Base-by-base conservation (phyloP, 2,797 vertebrate species). In the Bucorvus abyssinicus region DNA sequence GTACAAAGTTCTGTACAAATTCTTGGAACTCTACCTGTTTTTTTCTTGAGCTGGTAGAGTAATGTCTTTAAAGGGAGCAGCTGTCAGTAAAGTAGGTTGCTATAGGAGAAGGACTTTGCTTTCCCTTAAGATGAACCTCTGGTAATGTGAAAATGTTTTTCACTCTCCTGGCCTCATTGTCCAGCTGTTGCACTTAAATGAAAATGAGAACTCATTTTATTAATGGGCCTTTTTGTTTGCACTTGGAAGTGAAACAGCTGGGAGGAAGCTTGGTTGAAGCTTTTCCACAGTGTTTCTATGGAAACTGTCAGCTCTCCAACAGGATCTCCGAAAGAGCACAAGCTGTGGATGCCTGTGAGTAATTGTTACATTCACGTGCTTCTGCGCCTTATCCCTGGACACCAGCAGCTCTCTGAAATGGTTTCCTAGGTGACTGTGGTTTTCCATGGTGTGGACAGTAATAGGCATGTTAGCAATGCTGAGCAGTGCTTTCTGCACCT, bases 281-380 rank as follows among this genome's bases (percentile, higher is more conserved):
- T 63, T 92, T 60, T 88, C 84, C 65, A 14, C 32, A 15, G 79
- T 6, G 89, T 95, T 97, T 92, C 96, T 68, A 94, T 88, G 80
- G 92, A 67, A 96, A 96, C 89, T 13, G 32, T 26, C 42, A 17
- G 42, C 65, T 95, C 68, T 83, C 75, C 93, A 67, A 59, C 50
- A 71, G 78, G 30, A 93, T 83, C 73, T 87, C 84, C 87, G n/a
- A 36, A 90, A 92, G 84, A 79, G 56, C 44, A 70, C 75, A 32
- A 87, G 80, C 90, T 79, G 81, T 32, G 90, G 91, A 30, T 74
- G 78, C 55, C 40, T 95, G 55, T 7, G 50, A 60, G 23, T 29
- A 13, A 80, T 59, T 65, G 85, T 38, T 18, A 6, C 7, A 30
- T 73, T 89, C 77, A 7, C 71, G 7, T 15, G 42, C 18, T 84